Conservation (phyloP, 2,888 invertebrate genomes). For the Cylloceria caligata region DNA sequence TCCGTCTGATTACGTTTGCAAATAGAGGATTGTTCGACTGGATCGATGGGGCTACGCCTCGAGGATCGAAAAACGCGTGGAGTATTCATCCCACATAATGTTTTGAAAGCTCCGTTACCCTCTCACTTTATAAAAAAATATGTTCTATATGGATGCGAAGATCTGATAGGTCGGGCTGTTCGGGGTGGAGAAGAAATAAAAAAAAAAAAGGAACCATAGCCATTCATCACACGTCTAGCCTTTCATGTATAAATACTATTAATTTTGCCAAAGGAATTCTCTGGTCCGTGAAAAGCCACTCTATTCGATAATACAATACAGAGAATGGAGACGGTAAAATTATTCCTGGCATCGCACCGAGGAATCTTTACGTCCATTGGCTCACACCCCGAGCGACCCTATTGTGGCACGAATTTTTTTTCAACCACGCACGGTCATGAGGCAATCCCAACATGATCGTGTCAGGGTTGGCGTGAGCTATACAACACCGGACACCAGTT, state of each 20-base stretch:
- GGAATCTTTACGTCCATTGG: conserved; percentile 62
- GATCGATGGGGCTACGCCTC: conserved; percentile 51
- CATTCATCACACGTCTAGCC: conserved; percentile 76
- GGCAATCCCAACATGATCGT: conserved; percentile 43
- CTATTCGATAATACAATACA: conserved; percentile 54
- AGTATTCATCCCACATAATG: conserved; percentile 20
- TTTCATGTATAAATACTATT: conserved; percentile 81
- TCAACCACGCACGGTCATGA: conserved; percentile 48
- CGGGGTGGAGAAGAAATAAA: conserved; percentile 3
- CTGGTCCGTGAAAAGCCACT: conserved; percentile 81
- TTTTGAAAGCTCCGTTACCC: conserved; percentile 42
- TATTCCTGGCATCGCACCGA: conserved; percentile 51
- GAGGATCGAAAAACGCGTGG: conserved; percentile 30
- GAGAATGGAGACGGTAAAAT: conserved; percentile 48
- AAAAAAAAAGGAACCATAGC: conserved; percentile 41
- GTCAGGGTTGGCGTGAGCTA: conserved; percentile 57
- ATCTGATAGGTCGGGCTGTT: conserved; percentile 44
- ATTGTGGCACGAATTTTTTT: conserved; percentile 59
- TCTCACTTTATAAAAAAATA: conserved; percentile 14
- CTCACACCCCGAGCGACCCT: conserved; percentile 49
- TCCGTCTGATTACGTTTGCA: conserved; percentile 71
- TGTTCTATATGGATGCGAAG: conserved; percentile 11
- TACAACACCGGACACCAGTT: conserved; percentile 53
- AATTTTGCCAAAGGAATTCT: conserved; percentile 82
- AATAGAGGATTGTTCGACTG: conserved; percentile 61